phyloP scores from a whole-genome alignment of 2,888 invertebrate genomes.

The Stratiomys singularior region DNA sequence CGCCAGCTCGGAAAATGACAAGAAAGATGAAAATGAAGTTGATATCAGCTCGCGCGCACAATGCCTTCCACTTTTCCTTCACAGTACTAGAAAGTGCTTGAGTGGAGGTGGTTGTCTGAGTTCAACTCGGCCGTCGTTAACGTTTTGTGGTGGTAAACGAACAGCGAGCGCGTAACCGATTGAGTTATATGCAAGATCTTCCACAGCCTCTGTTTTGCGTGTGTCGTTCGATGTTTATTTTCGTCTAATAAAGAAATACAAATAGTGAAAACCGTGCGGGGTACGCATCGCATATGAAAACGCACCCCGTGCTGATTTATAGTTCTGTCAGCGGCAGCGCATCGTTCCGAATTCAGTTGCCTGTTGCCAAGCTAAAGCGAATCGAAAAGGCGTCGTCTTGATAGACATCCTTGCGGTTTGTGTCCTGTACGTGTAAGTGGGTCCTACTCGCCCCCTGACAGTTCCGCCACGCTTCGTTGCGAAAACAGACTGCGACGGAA shows the following conservation, averaged over 20 bases:
- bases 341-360: neutral
- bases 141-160: too few relatives aligned
- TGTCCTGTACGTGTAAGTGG: neutral
- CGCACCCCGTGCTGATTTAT: neutral
- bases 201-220: neutral
- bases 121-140: too few relatives aligned
- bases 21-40: too few relatives aligned
- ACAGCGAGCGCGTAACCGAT: too few relatives aligned
- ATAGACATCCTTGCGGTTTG: constrained; percentile 18
- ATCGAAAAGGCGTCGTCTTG: constrained; percentile 21
- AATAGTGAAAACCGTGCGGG: too few relatives aligned
- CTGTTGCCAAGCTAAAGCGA: neutral
- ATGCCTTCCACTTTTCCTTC: neutral
- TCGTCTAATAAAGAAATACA: too few relatives aligned
- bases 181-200: too few relatives aligned
- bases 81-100: constrained; percentile 12
- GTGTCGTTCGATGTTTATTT: neutral
- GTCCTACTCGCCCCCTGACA: neutral
- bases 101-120: neutral
- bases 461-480: neutral
- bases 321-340: neutral
- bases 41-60: neutral
- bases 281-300: neutral
- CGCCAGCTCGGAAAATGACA: too few relatives aligned
- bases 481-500: neutral